phyloP scores from a whole-genome alignment of 2,888 invertebrate species.

The Caenorhabditis drosophilae region DNA sequence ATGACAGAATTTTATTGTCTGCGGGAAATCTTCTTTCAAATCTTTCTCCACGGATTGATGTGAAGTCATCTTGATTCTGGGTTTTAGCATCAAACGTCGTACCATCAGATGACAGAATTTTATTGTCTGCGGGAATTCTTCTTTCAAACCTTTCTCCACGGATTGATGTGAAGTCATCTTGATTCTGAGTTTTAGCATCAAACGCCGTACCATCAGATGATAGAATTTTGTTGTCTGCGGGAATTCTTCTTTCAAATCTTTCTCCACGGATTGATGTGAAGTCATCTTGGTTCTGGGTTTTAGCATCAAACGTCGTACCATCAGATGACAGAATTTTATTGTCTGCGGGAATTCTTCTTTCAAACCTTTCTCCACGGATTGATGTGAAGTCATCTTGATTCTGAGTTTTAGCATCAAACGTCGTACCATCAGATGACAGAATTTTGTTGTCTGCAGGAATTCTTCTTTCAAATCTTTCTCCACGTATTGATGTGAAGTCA shows the following conservation, averaged over 20 bases:
- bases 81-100: slow-evolving; percentile 1
- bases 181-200: slow-evolving; percentile 1
- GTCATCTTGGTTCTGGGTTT: slow-evolving; percentile 10
- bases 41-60: not conserved
- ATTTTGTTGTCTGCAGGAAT: slow-evolving; percentile 2
- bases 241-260: not conserved
- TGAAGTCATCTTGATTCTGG: slow-evolving; percentile 5
- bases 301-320: slow-evolving; percentile 7
- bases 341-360: slow-evolving; percentile 2
- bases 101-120: not conserved
- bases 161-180: slow-evolving; percentile 1
- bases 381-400: slow-evolving; percentile 6
- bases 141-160: not conserved
- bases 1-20: not conserved
- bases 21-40: not conserved
- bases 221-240: not conserved
- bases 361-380: slow-evolving; percentile 8
- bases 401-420: slow-evolving; percentile 3
- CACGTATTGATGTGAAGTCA: slow-evolving; percentile 19
- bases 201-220: not conserved
- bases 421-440: slow-evolving; percentile 1
- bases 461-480: slow-evolving; percentile 5
- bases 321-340: slow-evolving; percentile 1
- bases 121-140: not conserved
- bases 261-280: slow-evolving; percentile 3